These are phyloP conservation scores for Chaetodon trifascialis DNA, from an alignment of 2,113 vertebrate genomes.

Conservation along the genomic window DNA sequence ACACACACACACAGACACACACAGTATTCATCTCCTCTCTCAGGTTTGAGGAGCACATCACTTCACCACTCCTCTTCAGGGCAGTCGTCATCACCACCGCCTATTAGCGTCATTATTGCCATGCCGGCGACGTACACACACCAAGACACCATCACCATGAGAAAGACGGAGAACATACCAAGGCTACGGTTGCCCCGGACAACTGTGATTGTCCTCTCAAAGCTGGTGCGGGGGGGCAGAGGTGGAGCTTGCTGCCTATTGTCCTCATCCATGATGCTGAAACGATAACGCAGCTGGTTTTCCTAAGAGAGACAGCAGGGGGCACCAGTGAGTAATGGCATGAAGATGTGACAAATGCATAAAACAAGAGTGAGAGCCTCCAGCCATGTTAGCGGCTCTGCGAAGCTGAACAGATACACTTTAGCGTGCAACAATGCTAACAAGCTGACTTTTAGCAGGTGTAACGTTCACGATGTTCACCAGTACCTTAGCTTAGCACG, in stretches of 20 bases:
- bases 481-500: too few species aligned
- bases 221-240: constrained; percentile 77
- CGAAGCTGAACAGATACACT: too few species aligned
- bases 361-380: not conserved
- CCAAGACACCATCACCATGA: constrained; percentile 69
- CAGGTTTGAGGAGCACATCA: constrained; percentile 39
- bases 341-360: not conserved
- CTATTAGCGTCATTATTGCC: constrained; percentile 75
- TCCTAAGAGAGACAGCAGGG: constrained; percentile 73
- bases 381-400: too few species aligned
- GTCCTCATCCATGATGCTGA: constrained; percentile 72
- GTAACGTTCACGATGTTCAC: too few species aligned
- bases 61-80: constrained; percentile 71
- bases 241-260: constrained; percentile 61
- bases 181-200: constrained; percentile 96
- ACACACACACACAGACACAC: constrained; percentile 21
- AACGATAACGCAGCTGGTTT: constrained; percentile 76
- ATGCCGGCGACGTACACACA: constrained; percentile 80
- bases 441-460: too few species aligned
- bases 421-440: too few species aligned
- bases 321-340: not conserved
- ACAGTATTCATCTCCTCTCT: constrained; percentile 24
- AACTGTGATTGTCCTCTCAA: constrained; percentile 92
- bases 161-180: constrained; percentile 88
- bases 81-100: constrained; percentile 68